Conservation (phyloP, 2,113 vertebrate genomes). For the Nymphicus hollandicus region DNA sequence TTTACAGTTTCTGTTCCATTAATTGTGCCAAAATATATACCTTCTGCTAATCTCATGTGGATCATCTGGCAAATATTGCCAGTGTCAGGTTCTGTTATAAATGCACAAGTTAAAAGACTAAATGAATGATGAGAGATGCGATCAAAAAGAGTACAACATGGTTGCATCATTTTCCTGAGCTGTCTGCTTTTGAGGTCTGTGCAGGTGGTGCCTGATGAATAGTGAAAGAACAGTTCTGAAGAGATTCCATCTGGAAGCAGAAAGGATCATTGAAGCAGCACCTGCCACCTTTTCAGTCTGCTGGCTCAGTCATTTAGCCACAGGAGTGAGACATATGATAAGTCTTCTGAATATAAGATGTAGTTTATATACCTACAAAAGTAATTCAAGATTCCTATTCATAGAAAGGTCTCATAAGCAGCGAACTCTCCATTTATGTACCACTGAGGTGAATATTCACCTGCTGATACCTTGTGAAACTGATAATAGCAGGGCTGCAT, state of each 20-base stretch:
- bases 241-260: neutral
- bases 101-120: neutral
- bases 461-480: slow-evolving; percentile 4
- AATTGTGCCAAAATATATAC: neutral
- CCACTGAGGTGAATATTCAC: neutral
- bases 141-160: neutral
- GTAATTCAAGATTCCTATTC: neutral
- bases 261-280: neutral
- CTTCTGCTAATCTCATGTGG: neutral
- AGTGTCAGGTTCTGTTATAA: neutral
- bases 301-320: neutral
- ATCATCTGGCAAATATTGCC: neutral
- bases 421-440: slow-evolving; percentile 3
- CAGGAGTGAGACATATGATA: neutral
- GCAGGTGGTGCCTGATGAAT: neutral
- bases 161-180: neutral
- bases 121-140: neutral
- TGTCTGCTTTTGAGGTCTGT: neutral
- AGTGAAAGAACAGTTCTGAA: neutral
- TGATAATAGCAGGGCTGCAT: neutral
- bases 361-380: neutral
- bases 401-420: neutral
- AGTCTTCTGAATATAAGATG: neutral
- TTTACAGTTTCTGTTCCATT: neutral
- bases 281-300: neutral